Evolutionary conservation across 2,888 invertebrate genomes (phyloP).

Genomic region (Agrochola circellaris): DNA sequence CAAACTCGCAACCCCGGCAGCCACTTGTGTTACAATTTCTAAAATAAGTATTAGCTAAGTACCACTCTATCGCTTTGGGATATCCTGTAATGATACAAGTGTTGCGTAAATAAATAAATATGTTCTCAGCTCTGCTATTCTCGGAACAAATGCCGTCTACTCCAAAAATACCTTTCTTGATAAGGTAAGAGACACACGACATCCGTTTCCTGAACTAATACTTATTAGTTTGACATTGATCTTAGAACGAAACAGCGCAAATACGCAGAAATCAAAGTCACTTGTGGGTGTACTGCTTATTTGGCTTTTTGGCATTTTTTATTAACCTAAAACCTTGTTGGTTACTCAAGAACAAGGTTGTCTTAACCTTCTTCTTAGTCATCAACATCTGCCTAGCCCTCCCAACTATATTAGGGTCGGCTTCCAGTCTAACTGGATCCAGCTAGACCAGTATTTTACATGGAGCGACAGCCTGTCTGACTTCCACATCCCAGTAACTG

Average conservation of each 20-base stretch:
- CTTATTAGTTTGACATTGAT: slow-evolving; percentile 31
- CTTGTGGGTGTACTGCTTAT: not conserved
- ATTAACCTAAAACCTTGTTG: not conserved
- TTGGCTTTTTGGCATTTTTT: not conserved
- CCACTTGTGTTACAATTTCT: too few species aligned
- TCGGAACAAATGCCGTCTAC: not conserved
- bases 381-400: too few species aligned
- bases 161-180: not conserved
- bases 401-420: not conserved
- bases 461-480: not conserved
- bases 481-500: too few species aligned
- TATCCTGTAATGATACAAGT: too few species aligned
- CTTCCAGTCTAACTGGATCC: not conserved
- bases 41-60: too few species aligned
- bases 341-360: slow-evolving; percentile 19
- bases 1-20: too few species aligned
- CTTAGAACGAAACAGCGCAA: not conserved
- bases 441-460: not conserved
- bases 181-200: not conserved
- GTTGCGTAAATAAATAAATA: too few species aligned
- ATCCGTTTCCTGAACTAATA: slow-evolving; percentile 6
- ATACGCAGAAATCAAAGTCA: slow-evolving; percentile 24
- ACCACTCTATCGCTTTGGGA: too few species aligned
- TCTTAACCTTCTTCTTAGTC: not conserved
- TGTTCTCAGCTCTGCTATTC: too few species aligned